Evolutionary conservation across 2,888 invertebrate species (phyloP).

Genomic region (Galerucella calmariensis): DNA sequence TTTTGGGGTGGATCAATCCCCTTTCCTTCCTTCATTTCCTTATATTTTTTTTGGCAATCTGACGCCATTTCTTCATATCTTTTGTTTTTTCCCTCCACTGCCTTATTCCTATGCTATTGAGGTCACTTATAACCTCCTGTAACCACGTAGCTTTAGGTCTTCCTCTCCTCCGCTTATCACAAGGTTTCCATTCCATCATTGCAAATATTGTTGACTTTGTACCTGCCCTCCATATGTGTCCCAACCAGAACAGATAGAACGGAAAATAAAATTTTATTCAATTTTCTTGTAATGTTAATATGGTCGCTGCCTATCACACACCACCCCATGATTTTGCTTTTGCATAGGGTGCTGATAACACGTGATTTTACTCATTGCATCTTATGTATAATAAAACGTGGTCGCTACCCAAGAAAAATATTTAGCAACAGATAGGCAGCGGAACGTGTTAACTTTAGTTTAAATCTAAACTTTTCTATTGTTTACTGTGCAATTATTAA

Average conservation of each 20-base stretch:
- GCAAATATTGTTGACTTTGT: too few relatives aligned
- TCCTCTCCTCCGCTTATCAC: too few relatives aligned
- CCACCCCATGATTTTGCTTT: background rate
- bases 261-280: background rate
- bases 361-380: background rate
- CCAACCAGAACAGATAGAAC: background rate
- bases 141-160: too few relatives aligned
- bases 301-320: background rate
- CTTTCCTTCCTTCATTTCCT: too few relatives aligned
- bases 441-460: slow-evolving; percentile 15
- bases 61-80: too few relatives aligned
- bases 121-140: too few relatives aligned
- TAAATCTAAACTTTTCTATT: slow-evolving; percentile 14
- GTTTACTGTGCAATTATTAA: slow-evolving; percentile 12
- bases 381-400: slow-evolving; percentile 13
- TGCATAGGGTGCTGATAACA: background rate
- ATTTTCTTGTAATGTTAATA: background rate
- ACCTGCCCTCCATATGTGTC: too few relatives aligned
- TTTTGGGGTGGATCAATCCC: too few relatives aligned
- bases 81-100: too few relatives aligned
- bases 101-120: too few relatives aligned
- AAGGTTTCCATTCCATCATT: too few relatives aligned
- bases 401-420: slow-evolving; percentile 10
- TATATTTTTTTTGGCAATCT: too few relatives aligned
- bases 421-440: slow-evolving; percentile 8